Conservation (phyloP, 2,888 invertebrate species). For the Xestia ashworthii region DNA sequence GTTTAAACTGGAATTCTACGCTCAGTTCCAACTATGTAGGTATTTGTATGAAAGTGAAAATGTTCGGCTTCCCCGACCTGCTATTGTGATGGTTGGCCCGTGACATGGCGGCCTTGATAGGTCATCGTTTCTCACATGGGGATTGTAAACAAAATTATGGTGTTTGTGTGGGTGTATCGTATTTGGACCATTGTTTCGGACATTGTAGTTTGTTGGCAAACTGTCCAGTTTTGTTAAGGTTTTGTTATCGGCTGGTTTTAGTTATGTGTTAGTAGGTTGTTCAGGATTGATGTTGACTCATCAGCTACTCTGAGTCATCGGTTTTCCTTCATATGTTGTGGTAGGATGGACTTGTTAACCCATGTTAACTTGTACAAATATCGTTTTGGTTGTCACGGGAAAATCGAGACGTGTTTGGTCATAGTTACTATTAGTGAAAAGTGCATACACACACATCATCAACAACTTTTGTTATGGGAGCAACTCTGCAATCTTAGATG, state of each 20-base stretch:
- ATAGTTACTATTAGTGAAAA: background rate
- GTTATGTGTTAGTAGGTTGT: constrained; percentile 20
- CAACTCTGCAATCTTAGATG: background rate
- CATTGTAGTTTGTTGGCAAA: constrained; percentile 11
- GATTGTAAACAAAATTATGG: constrained; percentile 79
- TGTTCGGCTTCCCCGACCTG: constrained; percentile 80
- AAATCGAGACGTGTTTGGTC: background rate
- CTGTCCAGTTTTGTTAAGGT: constrained; percentile 16
- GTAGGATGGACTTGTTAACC: background rate
- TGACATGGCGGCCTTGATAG: constrained; percentile 84
- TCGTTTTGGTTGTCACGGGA: background rate
- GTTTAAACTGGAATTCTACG: constrained; percentile 67
- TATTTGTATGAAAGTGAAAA: constrained; percentile 85
- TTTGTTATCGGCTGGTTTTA: constrained; percentile 4
- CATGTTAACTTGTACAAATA: background rate
- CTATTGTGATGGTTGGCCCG: constrained; percentile 81
- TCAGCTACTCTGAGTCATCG: background rate
- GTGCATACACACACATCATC: background rate
- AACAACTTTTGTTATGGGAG: background rate
- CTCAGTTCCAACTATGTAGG: constrained; percentile 68
- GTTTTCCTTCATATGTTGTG: constrained; percentile 1
- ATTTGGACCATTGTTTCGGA: constrained; percentile 61
- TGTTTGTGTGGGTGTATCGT: constrained; percentile 66
- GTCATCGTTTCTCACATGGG: constrained; percentile 78
- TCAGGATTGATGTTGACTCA: constrained; percentile 16